Percentiles rank a stretch among this genome's conserved stretches.
Evolutionary conservation across 2,888 invertebrate species (phyloP).

Genomic region (Capitulum mitella): DNA sequence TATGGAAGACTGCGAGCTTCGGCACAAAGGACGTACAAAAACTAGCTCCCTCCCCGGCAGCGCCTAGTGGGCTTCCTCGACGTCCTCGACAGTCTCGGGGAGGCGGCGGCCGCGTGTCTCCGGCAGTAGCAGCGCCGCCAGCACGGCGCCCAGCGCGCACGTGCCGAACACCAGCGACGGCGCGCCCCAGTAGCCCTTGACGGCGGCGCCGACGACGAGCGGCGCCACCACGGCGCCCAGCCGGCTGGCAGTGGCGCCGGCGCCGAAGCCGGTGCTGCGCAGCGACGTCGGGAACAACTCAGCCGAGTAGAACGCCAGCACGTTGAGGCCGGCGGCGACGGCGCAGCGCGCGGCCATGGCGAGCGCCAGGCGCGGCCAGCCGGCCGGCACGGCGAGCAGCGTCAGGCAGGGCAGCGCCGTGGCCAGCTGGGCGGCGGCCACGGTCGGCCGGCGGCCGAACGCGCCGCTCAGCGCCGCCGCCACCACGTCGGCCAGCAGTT

Average conservation of each 20-base stretch:
- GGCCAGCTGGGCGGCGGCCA: constrained; percentile 45
- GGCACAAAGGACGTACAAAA: no score
- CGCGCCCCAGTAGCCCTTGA: constrained; percentile 26
- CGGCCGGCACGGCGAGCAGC: constrained; percentile 31
- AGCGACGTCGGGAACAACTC: constrained; percentile 85
- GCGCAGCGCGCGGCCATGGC: constrained; percentile 71
- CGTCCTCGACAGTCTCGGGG: constrained; percentile 73
- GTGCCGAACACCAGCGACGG: constrained; percentile 57
- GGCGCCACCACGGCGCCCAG: constrained; percentile 80
- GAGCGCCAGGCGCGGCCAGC: constrained; percentile 54
- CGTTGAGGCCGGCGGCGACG: constrained; percentile 73
- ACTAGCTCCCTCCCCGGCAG: no score
- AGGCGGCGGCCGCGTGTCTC: constrained; percentile 68
- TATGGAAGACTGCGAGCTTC: no score
- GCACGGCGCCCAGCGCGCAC: constrained; percentile 59
- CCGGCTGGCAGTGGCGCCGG: constrained; percentile 75
- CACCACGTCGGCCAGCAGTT: constrained; percentile 37
- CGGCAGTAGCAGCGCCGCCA: constrained; percentile 60
- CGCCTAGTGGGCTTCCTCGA: constrained; percentile 54
- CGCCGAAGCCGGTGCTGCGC: constrained; percentile 75
- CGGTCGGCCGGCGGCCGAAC: constrained; percentile 57
- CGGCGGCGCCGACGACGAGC: constrained; percentile 60
- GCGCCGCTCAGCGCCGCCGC: not conserved
- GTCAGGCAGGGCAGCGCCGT: constrained; percentile 30
- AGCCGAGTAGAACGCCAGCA: constrained; percentile 73